Conservation (phyloP, 2,797 vertebrate species). For the Gymnodraco acuticeps region DNA sequence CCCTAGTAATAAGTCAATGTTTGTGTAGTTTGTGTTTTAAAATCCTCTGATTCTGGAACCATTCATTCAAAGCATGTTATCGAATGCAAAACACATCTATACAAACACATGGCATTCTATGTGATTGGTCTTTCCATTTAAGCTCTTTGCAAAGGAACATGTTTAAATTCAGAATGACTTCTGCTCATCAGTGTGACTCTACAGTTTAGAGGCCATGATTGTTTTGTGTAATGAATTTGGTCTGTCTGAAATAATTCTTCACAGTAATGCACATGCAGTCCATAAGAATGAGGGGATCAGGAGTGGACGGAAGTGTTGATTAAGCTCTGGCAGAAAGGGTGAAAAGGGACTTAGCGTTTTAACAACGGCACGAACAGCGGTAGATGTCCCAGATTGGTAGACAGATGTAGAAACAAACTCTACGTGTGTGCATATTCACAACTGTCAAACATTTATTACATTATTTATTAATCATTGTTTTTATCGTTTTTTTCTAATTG, state of each 20-base stretch:
- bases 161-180: constrained; percentile 2
- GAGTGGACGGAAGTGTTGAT: background rate
- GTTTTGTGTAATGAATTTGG: background rate
- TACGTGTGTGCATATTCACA: background rate
- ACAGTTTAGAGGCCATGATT: background rate
- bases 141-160: background rate
- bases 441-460: background rate
- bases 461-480: background rate
- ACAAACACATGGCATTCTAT: constrained; percentile 10
- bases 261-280: background rate
- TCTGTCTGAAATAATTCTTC: background rate
- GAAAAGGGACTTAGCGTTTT: background rate
- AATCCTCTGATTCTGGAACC: too few species aligned
- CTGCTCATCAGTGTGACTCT: constrained; percentile 11
- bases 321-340: background rate
- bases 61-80: too few species aligned
- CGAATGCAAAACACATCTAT: constrained; percentile 2
- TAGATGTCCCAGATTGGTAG: too few species aligned
- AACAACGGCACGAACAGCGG: background rate
- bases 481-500: background rate
- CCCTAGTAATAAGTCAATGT: background rate
- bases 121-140: background rate
- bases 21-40: too few species aligned
- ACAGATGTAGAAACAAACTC: too few species aligned
- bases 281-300: background rate